These are phyloP conservation scores for Erpornis zantholeuca DNA, from an alignment of 2,113 vertebrate species.

Conservation along the genomic window DNA sequence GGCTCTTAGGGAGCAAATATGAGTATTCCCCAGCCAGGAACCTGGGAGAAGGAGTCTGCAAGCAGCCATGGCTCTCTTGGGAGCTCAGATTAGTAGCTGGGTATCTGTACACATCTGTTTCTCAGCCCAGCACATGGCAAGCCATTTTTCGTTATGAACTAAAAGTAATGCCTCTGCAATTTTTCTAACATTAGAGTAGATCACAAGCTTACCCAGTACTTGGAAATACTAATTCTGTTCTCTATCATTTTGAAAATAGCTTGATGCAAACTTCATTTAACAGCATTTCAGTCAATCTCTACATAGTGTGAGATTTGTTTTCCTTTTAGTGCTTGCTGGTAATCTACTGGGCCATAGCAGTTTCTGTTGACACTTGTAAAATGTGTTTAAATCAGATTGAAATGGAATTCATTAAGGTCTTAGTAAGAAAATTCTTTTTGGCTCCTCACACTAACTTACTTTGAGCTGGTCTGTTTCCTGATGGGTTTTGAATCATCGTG, in stretches of 20 bases:
- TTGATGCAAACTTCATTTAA: background rate
- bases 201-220: background rate
- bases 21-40: background rate
- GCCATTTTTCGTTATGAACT: background rate
- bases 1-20: background rate
- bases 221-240: background rate
- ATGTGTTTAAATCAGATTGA: conserved; percentile 14
- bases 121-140: background rate
- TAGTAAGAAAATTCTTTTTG: background rate
- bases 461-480: background rate
- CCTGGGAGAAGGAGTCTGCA: background rate
- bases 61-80: background rate
- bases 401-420: background rate
- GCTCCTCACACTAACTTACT: background rate
- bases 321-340: background rate
- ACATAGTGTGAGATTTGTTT: background rate
- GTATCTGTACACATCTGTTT: background rate
- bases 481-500: background rate
- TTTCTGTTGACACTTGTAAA: conserved; percentile 45
- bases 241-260: background rate
- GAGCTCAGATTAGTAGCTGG: background rate
- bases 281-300: background rate
- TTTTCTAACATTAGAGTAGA: background rate
- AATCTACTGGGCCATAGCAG: background rate
- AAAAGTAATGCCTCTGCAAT: background rate